phyloP scores from a whole-genome alignment of 1,140 invertebrate species.

The Drosophila bifasciata region DNA sequence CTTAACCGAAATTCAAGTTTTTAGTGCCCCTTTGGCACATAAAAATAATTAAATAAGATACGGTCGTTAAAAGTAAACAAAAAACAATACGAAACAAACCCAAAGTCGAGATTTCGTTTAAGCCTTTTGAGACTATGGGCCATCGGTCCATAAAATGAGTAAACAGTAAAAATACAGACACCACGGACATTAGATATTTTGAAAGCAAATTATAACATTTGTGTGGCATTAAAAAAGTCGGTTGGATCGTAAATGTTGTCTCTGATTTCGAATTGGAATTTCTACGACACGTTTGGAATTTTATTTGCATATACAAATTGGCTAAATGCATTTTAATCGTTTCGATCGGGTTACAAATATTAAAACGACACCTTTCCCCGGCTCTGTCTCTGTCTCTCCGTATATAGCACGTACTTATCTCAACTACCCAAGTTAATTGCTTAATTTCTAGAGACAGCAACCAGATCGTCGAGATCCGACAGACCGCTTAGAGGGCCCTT shows the following conservation, averaged over 20 bases:
- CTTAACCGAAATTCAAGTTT: constrained; percentile 38
- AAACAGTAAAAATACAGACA: constrained; percentile 38
- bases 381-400: not conserved
- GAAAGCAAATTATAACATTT: constrained; percentile 78
- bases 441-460: constrained; percentile 62
- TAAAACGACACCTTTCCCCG: constrained; percentile 44
- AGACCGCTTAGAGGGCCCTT: constrained; percentile 12
- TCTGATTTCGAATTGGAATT: constrained; percentile 16
- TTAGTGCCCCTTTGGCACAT: constrained; percentile 47
- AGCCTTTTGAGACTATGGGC: constrained; percentile 38
- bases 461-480: not conserved
- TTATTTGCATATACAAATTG: constrained; percentile 68
- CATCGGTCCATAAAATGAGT: constrained; percentile 35
- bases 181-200: constrained; percentile 66
- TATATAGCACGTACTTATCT: constrained; percentile 51
- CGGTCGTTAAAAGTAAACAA: constrained; percentile 53
- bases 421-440: constrained; percentile 76
- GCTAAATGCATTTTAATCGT: constrained; percentile 67
- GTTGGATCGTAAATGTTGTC: constrained; percentile 47
- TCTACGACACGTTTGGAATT: constrained; percentile 36
- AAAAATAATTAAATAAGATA: constrained; percentile 75
- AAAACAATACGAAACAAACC: constrained; percentile 2
- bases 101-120: constrained; percentile 35
- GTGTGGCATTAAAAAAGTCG: constrained; percentile 55
- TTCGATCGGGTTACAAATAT: constrained; percentile 52